Conservation (phyloP, 1,140 invertebrate genomes). For the Antheraea pernyi region DNA sequence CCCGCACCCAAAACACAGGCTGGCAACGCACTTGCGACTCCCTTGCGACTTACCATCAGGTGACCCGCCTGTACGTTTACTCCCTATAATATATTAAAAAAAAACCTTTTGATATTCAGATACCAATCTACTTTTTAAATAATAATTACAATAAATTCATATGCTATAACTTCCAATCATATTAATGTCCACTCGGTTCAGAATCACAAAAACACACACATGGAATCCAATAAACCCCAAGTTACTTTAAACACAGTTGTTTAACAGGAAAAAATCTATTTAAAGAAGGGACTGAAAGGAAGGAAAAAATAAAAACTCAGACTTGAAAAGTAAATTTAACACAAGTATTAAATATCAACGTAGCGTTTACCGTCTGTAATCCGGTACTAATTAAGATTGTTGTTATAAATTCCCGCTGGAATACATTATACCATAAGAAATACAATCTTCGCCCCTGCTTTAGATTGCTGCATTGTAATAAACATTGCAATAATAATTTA, state of each 20-base stretch:
- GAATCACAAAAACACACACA: neutral
- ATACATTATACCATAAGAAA: constrained; percentile 5
- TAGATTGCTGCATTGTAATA: constrained; percentile 16
- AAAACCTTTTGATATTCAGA: no score
- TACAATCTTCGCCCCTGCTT: constrained; percentile 8
- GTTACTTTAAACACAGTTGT: neutral
- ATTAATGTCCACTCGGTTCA: no score
- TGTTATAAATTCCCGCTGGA: constrained; percentile 9
- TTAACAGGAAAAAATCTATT: constrained; percentile 3
- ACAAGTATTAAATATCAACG: constrained; percentile 9
- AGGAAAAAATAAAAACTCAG: neutral
- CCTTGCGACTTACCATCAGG: no score
- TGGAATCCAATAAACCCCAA: no score
- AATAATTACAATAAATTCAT: no score
- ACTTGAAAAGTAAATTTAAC: neutral
- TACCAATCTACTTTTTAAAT: no score
- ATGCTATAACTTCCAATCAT: no score
- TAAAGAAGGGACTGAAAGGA: neutral
- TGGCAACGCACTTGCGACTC: no score
- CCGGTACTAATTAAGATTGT: constrained; percentile 19
- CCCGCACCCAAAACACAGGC: no score
- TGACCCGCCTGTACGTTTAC: no score
- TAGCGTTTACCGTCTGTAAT: constrained; percentile 2
- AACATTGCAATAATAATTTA: constrained; percentile 12
- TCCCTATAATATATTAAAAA: no score